Evolutionary conservation across 2,797 vertebrate genomes (phyloP).

Genomic region (Microchirus variegatus): DNA sequence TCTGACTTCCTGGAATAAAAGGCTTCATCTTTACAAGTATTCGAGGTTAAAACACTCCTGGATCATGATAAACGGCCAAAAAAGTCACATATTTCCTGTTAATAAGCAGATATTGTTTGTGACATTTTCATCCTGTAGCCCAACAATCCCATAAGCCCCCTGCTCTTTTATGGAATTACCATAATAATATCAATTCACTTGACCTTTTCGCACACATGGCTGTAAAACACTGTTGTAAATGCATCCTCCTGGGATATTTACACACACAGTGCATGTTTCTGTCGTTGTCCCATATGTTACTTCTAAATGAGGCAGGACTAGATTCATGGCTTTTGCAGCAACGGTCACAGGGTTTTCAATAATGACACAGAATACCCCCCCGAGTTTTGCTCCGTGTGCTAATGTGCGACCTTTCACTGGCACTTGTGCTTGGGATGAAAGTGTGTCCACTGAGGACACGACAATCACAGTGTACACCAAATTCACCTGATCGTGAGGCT

Average conservation of each 20-base stretch:
- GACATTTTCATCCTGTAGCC: no score
- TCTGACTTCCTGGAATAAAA: no score
- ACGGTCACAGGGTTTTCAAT: not conserved
- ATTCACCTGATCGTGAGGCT: not conserved
- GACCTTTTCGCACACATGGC: no score
- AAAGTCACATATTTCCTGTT: no score
- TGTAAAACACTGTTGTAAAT: not conserved
- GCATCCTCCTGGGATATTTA: not conserved
- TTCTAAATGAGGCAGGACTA: not conserved
- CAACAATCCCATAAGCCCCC: no score
- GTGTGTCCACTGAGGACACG: constrained; percentile 10
- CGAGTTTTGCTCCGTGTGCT: constrained; percentile 7
- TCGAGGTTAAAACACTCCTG: no score
- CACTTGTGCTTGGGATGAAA: constrained; percentile 4
- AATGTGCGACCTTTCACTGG: constrained; percentile 14
- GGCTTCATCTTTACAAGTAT: no score
- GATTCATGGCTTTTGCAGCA: not conserved
- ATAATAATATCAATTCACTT: no score
- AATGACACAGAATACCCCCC: constrained; percentile 10
- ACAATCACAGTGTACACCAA: no score
- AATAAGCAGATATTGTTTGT: no score
- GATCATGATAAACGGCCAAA: not conserved
- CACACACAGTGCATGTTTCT: not conserved
- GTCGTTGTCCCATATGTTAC: not conserved
- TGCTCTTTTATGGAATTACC: no score